Base-by-base conservation (phyloP, 2,797 vertebrate genomes). In the Pangasius macronema region DNA sequence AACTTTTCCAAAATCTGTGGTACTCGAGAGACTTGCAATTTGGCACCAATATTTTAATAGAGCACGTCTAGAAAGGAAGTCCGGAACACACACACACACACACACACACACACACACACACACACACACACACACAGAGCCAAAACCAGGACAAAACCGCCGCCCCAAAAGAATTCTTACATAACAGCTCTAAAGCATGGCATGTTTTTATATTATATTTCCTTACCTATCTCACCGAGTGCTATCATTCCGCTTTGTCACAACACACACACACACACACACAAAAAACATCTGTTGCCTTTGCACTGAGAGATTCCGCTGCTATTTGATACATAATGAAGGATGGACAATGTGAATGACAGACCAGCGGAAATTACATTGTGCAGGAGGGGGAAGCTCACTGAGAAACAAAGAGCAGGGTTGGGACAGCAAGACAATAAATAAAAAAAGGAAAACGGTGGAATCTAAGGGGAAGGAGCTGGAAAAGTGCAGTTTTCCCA, bases 91-190 rank as follows among this genome's bases (percentile, higher is more conserved):
- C 63, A 85, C 79, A 89, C 89, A 79, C 65, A 82, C 67, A 82
- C 70, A 75, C 59, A 83, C 80, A 65, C 59, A 85, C 36, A n/a
- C 86, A 77, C 86, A 76, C 55, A 59, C 53, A 68, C 55, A 77
- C 72, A 79, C 70, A 80, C 10, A 87, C 55, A 59, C 30, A 80
- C 0, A 83, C 27, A 79, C 82, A 85, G 5, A 94, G 93, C 92
- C 92, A 94, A 90, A 92, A 90, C 90, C 89, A 91, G 87, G 42
- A 72, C 67, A 86, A 85, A 87, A 88, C 87, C 90, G 75, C 82
- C 90, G 86, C 89, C 91, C 91, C 89, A 65, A 89, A 92, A 89
- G 82, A 90, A 81, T 83, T 86, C 77, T 88, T 85, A 75, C 84
- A 72, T 89, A 90, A 90, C 89, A 77, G 68, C 77, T 79, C 84